A percentile compares a stretch with the other conserved stretches of the same genome.
Evolutionary conservation across 2,113 vertebrate species (phyloP).

Genomic region (Gambusia holbrooki): DNA sequence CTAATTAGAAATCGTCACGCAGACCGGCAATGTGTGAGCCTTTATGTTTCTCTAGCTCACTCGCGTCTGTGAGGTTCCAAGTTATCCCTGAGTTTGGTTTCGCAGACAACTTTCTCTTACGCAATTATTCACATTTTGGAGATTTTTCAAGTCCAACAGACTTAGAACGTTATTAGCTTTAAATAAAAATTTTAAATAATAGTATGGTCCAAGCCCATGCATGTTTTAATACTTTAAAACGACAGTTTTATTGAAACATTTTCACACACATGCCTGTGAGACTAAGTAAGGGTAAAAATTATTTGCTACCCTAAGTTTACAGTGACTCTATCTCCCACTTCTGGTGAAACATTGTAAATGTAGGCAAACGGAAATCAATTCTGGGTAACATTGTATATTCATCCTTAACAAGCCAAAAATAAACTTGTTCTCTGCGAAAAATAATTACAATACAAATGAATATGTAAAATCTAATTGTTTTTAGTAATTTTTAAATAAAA

Average conservation of each 20-base stretch:
- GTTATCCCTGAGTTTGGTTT: not conserved
- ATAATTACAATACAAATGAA: no score
- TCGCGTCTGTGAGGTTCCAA: not conserved
- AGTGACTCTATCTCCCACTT: conserved; percentile 10
- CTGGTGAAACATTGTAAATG: not conserved
- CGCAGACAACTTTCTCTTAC: not conserved
- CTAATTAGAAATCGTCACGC: not conserved
- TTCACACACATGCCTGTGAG: conserved; percentile 9
- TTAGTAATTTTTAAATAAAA: no score
- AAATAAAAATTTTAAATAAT: no score
- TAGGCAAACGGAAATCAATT: not conserved
- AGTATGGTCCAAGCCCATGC: no score
- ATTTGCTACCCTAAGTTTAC: not conserved
- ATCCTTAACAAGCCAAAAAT: not conserved
- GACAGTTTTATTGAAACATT: not conserved
- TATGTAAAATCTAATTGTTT: no score
- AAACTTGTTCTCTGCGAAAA: not conserved
- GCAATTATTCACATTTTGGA: not conserved
- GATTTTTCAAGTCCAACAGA: not conserved
- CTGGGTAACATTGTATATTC: not conserved
- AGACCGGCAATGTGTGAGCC: not conserved
- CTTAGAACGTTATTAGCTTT: no score
- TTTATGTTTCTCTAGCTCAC: not conserved
- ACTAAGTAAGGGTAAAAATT: accelerated
- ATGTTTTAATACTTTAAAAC: no score